Base-by-base conservation (phyloP, 2,113 vertebrate genomes). In the Malurus alboscapulatus region DNA sequence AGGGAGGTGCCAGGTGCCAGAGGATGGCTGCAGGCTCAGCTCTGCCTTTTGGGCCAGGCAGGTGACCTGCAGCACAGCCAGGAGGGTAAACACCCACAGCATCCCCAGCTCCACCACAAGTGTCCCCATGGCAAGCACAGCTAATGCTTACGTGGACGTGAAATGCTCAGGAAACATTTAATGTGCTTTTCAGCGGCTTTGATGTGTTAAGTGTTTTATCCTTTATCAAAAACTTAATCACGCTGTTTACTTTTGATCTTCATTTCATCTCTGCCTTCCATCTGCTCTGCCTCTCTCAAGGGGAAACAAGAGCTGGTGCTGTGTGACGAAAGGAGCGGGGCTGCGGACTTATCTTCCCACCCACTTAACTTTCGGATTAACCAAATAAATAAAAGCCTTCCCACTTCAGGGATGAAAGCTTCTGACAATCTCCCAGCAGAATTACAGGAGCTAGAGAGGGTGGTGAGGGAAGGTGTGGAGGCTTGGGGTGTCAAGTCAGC, bases 231-330 rank as follows among this genome's bases (percentile, higher is more conserved):
- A 95, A 65, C 78, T 82, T 85, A 87, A 95, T 94, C 89, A 29
- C 4, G 17, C 67, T 96, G 89, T 95, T 96, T 94, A 96, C 84
- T 94, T 96, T 94, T 95, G 93, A 96, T 96, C 87, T 94, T 57
- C 84, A 91, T 94, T 95, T 95, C 93, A 94, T 96, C 93, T 96
- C 67, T 83, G 81, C 93, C 66, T 96, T 85, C 94, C 94, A 96
- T 94, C 95, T 96, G 95, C 79, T 94, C 54, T 82, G 78, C 68
- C 72, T 87, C 87, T 96, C 95, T 91, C 91, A 32, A 86, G 81
- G 90, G 88, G 78, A 95, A 94, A 79, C 62, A 47, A 65, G 92
- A 83, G 82, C 38, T 47, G 78, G 77, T 40, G 11, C 81, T 80
- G 84, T 1, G 87, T 76, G 93, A 95, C 0, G 1, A 81, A 53